Evolutionary conservation across 2,113 vertebrate species (phyloP).

Genomic region (Muntiacus muntjak): DNA sequence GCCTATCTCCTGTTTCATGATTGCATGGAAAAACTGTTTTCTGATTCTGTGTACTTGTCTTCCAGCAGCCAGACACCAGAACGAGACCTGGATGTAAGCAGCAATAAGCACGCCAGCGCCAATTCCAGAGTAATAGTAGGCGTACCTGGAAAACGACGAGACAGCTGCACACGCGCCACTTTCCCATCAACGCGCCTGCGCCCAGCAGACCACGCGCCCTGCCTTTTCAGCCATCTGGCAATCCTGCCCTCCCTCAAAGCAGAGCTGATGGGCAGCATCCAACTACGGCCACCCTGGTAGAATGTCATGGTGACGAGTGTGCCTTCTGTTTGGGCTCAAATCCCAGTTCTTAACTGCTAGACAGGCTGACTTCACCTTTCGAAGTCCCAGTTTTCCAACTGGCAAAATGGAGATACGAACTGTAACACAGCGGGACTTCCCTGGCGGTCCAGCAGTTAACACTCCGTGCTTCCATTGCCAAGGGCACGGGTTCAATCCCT

Average conservation of each 20-base stretch:
- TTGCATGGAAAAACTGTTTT: constrained; percentile 91
- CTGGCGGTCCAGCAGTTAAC: background rate
- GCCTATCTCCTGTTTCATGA: constrained; percentile 94
- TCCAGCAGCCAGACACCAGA: constrained; percentile 93
- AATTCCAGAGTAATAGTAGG: constrained; percentile 90
- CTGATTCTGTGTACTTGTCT: constrained; percentile 90
- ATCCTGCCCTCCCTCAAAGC: background rate
- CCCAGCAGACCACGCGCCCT: background rate
- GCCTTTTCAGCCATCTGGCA: background rate
- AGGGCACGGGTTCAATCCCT: background rate
- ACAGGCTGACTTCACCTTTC: background rate
- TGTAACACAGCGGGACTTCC: background rate
- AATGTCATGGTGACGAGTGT: background rate
- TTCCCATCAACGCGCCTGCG: background rate
- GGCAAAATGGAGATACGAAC: background rate
- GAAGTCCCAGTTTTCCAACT: background rate
- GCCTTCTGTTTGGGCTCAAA: background rate
- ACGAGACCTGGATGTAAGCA: constrained; percentile 90
- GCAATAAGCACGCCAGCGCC: constrained; percentile 86
- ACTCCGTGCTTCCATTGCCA: background rate
- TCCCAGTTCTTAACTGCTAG: background rate
- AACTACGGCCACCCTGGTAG: rapidly evolving
- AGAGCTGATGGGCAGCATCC: background rate
- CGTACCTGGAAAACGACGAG: constrained; percentile 81
- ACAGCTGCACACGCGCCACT: background rate